Percentiles rank a stretch among this genome's conserved stretches.
Conservation (phyloP, 2,113 vertebrate genomes). For the Hemiprocne comata region DNA sequence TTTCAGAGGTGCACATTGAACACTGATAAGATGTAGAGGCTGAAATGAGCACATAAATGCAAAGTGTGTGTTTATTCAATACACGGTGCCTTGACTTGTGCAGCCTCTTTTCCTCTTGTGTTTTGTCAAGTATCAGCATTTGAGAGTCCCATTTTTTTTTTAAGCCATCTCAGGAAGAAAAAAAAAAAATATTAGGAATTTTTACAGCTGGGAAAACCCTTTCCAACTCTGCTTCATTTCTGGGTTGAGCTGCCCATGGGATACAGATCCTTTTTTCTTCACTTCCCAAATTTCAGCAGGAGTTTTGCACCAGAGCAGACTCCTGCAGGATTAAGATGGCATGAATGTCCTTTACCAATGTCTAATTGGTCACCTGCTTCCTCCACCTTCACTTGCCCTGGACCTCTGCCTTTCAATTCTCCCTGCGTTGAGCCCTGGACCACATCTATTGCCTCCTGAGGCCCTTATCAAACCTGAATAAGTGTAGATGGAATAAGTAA, state of each 20-base stretch:
- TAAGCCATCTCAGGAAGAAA: neutral
- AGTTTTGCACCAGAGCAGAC: neutral
- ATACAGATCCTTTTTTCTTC: neutral
- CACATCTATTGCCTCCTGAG: neutral
- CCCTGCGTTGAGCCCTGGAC: neutral
- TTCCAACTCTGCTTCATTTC: neutral
- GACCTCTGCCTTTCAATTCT: neutral
- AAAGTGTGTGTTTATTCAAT: neutral
- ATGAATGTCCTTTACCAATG: neutral
- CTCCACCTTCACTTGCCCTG: neutral
- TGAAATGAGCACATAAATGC: neutral
- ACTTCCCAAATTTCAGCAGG: neutral
- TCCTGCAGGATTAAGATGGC: neutral
- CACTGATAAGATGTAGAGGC: neutral
- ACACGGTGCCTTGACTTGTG: rapidly evolving
- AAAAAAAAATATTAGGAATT: neutral
- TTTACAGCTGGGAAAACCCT: neutral
- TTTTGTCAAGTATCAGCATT: neutral
- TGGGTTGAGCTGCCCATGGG: neutral
- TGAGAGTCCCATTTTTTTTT: neutral
- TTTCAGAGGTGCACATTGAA: neutral
- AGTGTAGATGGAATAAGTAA: neutral
- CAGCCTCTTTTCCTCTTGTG: neutral
- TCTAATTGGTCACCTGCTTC: neutral
- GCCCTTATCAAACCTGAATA: neutral